Conservation (phyloP, 2,888 invertebrate genomes). For the Linnaemya vulpina region DNA sequence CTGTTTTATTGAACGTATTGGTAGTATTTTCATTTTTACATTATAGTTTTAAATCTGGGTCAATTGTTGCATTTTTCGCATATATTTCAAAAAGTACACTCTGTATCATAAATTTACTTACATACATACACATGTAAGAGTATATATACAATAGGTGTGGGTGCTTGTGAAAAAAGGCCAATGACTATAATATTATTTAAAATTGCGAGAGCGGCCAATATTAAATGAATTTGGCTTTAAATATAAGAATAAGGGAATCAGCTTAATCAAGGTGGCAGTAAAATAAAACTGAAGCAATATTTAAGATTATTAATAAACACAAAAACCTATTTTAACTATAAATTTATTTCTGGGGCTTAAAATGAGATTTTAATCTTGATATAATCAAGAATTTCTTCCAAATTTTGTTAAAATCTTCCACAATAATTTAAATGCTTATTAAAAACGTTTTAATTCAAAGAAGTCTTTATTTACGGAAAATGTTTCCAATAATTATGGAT, state of each 20-base stretch:
- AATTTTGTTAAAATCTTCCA: too few relatives aligned
- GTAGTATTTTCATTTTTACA: constrained; percentile 37
- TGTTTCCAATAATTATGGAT: too few relatives aligned
- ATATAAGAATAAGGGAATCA: neutral
- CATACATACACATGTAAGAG: neutral
- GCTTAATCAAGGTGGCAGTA: neutral
- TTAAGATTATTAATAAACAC: too few relatives aligned
- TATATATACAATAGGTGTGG: neutral
- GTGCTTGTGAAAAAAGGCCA: neutral
- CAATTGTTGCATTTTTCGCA: constrained; percentile 79
- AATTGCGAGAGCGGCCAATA: constrained; percentile 11
- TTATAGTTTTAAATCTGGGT: constrained; percentile 78
- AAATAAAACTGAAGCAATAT: neutral
- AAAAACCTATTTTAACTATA: too few relatives aligned
- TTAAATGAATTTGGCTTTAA: neutral
- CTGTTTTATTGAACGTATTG: constrained; percentile 42
- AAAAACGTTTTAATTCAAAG: too few relatives aligned
- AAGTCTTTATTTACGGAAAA: too few relatives aligned
- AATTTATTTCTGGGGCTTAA: too few relatives aligned
- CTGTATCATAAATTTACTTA: neutral
- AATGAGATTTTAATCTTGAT: too few relatives aligned
- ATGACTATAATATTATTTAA: constrained; percentile 9
- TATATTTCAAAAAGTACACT: constrained; percentile 64
- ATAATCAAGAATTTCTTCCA: too few relatives aligned
- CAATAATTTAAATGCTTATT: too few relatives aligned